Evolutionary conservation across 2,113 vertebrate genomes (phyloP).

Genomic region (Addax nasomaculatus): DNA sequence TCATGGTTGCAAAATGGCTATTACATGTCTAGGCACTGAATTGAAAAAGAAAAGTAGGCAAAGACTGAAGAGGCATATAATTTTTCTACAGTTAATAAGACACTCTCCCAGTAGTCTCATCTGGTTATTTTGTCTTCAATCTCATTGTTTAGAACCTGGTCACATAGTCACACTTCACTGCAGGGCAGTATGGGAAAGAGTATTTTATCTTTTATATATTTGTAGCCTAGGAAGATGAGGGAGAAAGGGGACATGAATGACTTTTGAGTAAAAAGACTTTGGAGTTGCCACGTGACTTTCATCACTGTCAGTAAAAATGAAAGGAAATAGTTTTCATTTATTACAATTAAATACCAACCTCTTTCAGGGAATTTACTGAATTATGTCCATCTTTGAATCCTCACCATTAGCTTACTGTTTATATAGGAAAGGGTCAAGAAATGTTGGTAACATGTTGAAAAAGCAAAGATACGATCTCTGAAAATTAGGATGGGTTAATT

Average conservation of each 20-base stretch:
- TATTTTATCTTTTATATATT: not conserved
- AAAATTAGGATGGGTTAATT: not conserved
- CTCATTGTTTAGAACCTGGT: slow-evolving; percentile 24
- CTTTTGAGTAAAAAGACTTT: not conserved
- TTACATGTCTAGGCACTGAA: not conserved
- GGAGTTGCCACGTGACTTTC: not conserved
- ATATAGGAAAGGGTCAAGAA: not conserved
- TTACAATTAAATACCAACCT: not conserved
- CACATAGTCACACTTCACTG: slow-evolving; percentile 8
- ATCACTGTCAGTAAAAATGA: not conserved
- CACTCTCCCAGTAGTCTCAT: not conserved
- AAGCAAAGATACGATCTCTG: not conserved
- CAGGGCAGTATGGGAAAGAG: not conserved
- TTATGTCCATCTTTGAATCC: not conserved
- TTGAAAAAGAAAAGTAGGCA: not conserved
- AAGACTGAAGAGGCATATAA: not conserved
- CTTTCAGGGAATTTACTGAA: not conserved
- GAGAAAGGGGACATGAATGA: not conserved
- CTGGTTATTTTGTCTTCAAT: not conserved
- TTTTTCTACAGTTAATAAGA: not conserved
- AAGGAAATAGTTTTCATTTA: not conserved
- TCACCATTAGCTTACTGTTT: not conserved
- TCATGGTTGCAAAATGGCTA: not conserved
- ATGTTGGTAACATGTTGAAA: not conserved
- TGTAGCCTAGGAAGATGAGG: not conserved